Evolutionary conservation across 2,113 vertebrate species (phyloP).

Genomic region (Carollia perspicillata): DNA sequence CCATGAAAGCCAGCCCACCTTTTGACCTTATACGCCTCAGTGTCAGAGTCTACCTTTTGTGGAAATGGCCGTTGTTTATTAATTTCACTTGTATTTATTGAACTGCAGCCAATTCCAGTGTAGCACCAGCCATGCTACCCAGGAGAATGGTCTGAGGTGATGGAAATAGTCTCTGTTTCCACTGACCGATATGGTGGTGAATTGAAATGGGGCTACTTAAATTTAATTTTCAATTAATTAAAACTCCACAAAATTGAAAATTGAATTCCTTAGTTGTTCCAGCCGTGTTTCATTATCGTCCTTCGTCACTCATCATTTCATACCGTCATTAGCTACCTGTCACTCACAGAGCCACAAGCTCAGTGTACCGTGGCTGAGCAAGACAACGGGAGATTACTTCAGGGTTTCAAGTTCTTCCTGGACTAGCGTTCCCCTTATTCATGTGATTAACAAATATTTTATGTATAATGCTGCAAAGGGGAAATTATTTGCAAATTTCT

Average conservation of each 20-base stretch:
- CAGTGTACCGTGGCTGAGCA: no score
- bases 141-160: neutral
- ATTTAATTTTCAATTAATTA: neutral
- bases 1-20: neutral
- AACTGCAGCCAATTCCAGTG: neutral
- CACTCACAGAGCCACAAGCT: accelerated
- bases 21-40: neutral
- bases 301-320: neutral
- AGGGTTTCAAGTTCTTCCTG: neutral
- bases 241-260: neutral
- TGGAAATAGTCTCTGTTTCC: neutral
- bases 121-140: neutral
- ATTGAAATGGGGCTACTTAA: neutral
- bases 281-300: no score
- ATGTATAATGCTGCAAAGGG: neutral
- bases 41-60: neutral
- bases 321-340: neutral
- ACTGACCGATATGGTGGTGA: neutral
- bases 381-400: neutral
- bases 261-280: neutral
- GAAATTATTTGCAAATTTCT: neutral
- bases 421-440: neutral
- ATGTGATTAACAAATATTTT: neutral
- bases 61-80: neutral
- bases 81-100: neutral